Base-by-base conservation (phyloP, 2,888 invertebrate species). In the Ischnura elegans region DNA sequence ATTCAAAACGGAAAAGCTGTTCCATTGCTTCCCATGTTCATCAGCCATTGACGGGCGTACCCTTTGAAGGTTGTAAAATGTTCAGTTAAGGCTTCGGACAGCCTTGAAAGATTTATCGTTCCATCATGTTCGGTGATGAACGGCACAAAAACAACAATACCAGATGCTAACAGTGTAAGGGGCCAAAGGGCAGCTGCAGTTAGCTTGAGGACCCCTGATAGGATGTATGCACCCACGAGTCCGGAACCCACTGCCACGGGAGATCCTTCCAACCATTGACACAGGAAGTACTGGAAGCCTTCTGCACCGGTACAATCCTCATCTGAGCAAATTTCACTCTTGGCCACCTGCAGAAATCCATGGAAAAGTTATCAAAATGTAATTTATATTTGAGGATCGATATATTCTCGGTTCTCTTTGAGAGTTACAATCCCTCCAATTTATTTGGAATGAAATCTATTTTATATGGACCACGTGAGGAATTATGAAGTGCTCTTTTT, bases 111-210 rank as follows among this genome's bases (percentile, higher is more conserved):
- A 21, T 55, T n/a, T 3, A 19, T 0, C n/a, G 25, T 61, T 43
- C 55, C 25, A n/a, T 61, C 90, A 43, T 25, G n/a, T 45, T 43
- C 55, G 19, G 90, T 61, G n/a, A 90, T 2, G 25, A 90, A 13
- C 10, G 90, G 43, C 42, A 61, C 6, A 21, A 90, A 43, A 4
- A 90, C 43, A 55, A 61, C 90, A 51, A 90, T 1, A 19, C 90
- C 90, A 4, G 90, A 90, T 1, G 43, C 55, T 6, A 90, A 43
- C 43, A 90, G 36, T 0, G 90, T 36, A n/a, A 90, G 42, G 16
- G 90, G 90, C 90, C 90, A 90, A 61, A 90, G 25, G 1, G 61
- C 25, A 13, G 36, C 66, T 25, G 90, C 90, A 45, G 90, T 61
- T 29, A 90, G 25, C 19, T 61, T 55, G 8, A 90, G 61, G 13